Conservation (phyloP, 2,113 vertebrate genomes). For the Ondatra zibethicus region DNA sequence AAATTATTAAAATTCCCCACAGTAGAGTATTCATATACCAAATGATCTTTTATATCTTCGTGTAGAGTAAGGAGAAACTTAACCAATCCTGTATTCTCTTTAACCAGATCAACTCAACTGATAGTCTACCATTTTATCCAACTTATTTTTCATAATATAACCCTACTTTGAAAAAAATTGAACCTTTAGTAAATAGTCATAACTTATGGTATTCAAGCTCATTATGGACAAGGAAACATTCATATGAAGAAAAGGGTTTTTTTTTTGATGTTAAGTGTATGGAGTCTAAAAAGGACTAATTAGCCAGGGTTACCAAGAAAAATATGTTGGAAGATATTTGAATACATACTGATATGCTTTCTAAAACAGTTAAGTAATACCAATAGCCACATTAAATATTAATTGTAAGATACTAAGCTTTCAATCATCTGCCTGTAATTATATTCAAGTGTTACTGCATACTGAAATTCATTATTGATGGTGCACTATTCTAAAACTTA, state of each 20-base stretch:
- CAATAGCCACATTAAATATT: background rate
- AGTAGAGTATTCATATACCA: accelerated
- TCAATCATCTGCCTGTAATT: background rate
- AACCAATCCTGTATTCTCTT: background rate
- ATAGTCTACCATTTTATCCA: background rate
- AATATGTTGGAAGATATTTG: background rate
- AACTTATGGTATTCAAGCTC: background rate
- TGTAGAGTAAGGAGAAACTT: background rate
- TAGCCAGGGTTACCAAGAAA: background rate
- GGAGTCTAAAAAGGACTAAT: background rate
- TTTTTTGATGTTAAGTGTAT: background rate
- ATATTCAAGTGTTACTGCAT: background rate
- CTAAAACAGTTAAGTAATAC: background rate
- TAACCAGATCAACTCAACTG: background rate
- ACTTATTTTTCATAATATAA: background rate
- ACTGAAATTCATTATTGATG: background rate
- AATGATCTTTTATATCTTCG: background rate
- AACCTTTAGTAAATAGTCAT: background rate
- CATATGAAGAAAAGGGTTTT: background rate
- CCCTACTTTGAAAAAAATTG: background rate
- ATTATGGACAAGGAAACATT: background rate
- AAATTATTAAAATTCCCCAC: background rate
- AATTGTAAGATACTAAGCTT: background rate
- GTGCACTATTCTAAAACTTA: background rate
- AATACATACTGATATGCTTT: background rate